Evolutionary conservation across 1,140 invertebrate species (phyloP).

Genomic region (Diorhabda carinulata): DNA sequence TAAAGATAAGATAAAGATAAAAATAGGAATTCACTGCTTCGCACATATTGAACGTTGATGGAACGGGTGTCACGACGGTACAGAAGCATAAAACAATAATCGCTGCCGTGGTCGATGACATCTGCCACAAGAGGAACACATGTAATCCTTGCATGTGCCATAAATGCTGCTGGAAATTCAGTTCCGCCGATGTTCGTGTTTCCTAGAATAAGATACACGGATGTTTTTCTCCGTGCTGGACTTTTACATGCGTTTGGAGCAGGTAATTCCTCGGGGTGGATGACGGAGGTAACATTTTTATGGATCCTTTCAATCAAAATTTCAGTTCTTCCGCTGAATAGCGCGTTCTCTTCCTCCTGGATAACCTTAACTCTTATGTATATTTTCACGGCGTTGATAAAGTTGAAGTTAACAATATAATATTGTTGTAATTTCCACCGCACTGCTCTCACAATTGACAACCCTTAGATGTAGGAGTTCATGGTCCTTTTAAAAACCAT

Average conservation of each 20-base stretch:
- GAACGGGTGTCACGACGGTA: too few species aligned
- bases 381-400: constrained; percentile 27
- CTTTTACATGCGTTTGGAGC: constrained; percentile 37
- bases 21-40: too few species aligned
- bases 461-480: constrained; percentile 42
- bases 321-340: constrained; percentile 32
- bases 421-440: constrained; percentile 45
- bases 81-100: too few species aligned
- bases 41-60: too few species aligned
- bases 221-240: constrained; percentile 21
- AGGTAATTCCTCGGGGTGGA: constrained; percentile 41
- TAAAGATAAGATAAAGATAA: too few species aligned
- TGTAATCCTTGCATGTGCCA: not conserved
- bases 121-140: not conserved
- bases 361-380: constrained; percentile 36
- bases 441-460: constrained; percentile 47
- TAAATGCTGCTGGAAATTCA: not conserved
- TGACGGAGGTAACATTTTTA: constrained; percentile 35
- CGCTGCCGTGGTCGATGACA: too few species aligned
- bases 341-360: constrained; percentile 36
- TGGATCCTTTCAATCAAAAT: constrained; percentile 41
- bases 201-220: constrained; percentile 17
- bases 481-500: too few species aligned
- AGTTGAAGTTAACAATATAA: constrained; percentile 40
- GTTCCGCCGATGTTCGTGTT: constrained; percentile 19